These are phyloP conservation scores for Agrotis segetum DNA, from an alignment of 2,888 invertebrate genomes.

Conservation along the genomic window DNA sequence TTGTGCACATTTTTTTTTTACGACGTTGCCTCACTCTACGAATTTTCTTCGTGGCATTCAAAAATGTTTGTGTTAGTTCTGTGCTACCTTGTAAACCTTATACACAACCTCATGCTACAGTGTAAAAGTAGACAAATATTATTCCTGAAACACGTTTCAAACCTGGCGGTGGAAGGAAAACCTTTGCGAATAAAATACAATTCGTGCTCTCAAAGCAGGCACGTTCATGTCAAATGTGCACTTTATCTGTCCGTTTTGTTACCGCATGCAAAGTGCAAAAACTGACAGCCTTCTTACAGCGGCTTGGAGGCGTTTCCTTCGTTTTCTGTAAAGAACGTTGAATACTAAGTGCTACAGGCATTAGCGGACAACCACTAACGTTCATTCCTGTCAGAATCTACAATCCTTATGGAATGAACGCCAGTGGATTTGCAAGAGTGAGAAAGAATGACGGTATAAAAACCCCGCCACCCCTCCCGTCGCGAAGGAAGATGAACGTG, in stretches of 20 bases:
- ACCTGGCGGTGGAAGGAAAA: background rate
- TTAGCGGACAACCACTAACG: no score
- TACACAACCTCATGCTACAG: background rate
- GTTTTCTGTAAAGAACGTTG: conserved; percentile 10
- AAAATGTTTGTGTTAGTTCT: background rate
- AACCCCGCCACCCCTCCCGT: no score
- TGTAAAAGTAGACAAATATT: background rate
- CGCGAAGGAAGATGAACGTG: no score
- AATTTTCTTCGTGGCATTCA: no score
- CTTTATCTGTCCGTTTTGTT: background rate
- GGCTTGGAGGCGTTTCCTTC: background rate
- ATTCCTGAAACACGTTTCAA: background rate
- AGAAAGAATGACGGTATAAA: no score
- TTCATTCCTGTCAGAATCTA: no score
- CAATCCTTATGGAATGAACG: no score
- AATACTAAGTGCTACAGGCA: conserved; percentile 7
- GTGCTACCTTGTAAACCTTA: background rate
- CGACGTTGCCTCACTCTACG: no score
- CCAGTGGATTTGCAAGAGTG: no score
- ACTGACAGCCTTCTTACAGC: background rate
- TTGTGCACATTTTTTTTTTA: conserved; percentile 3
- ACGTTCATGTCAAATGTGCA: background rate
- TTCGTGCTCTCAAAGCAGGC: background rate
- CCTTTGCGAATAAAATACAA: background rate
- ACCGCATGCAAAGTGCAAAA: conserved; percentile 9